Conservation (phyloP, 2,797 vertebrate species). For the Cossypha heuglini region DNA sequence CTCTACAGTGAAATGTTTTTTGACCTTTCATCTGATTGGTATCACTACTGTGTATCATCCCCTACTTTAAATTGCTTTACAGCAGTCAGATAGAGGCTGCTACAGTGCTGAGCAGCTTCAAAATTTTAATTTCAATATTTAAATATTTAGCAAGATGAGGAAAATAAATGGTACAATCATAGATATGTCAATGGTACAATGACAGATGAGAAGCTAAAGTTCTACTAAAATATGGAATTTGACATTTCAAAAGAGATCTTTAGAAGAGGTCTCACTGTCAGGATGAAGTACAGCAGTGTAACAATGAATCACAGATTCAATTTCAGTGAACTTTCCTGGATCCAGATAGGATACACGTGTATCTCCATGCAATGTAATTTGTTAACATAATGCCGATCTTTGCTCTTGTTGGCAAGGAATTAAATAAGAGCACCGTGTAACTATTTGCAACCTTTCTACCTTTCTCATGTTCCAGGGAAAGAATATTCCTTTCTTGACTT, state of each 20-base stretch:
- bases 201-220: background rate
- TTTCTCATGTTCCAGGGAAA: background rate
- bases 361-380: background rate
- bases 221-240: background rate
- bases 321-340: background rate
- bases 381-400: background rate
- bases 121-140: background rate
- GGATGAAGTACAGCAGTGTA: background rate
- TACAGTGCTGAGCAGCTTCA: background rate
- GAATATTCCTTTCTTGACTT: background rate
- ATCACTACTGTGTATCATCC: background rate
- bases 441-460: background rate
- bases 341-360: background rate
- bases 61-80: background rate
- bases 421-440: background rate
- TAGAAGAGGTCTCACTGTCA: background rate
- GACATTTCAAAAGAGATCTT: background rate
- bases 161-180: background rate
- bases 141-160: background rate
- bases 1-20: background rate
- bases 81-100: background rate
- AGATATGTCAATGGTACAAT: background rate
- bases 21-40: conserved; percentile 4
- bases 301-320: background rate
- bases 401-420: background rate